Evolutionary conservation across 2,888 invertebrate species (phyloP).

Genomic region (Peribatodes rhomboidaria): DNA sequence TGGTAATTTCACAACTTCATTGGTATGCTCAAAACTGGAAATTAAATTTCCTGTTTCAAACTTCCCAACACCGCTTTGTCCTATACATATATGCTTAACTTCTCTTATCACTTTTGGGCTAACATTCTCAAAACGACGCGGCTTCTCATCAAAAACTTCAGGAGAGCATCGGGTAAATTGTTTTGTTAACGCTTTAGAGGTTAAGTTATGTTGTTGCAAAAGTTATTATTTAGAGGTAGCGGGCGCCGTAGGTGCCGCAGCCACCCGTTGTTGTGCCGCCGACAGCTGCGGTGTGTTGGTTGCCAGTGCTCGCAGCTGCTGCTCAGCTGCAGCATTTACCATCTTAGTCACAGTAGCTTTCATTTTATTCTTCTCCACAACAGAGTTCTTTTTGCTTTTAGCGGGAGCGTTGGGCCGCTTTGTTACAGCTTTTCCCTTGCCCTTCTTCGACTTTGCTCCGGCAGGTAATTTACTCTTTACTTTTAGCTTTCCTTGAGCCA

Average conservation of each 20-base stretch:
- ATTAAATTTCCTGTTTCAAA: slow-evolving; percentile 9
- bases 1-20: not conserved
- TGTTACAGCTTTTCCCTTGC: slow-evolving; percentile 84
- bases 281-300: slow-evolving; percentile 81
- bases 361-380: slow-evolving; percentile 87
- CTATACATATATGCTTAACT: not conserved
- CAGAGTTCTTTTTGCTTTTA: slow-evolving; percentile 86
- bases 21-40: not conserved
- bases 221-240: slow-evolving; percentile 63
- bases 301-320: slow-evolving; percentile 88
- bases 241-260: slow-evolving; percentile 78
- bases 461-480: slow-evolving; percentile 88
- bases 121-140: not conserved
- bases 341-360: slow-evolving; percentile 89
- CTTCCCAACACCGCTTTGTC: not conserved
- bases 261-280: slow-evolving; percentile 78
- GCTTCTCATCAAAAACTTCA: not conserved
- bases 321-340: slow-evolving; percentile 90
- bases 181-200: slow-evolving; percentile 7
- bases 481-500: slow-evolving; percentile 91
- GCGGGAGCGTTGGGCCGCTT: slow-evolving; percentile 89
- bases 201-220: slow-evolving; percentile 10
- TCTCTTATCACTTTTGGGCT: not conserved
- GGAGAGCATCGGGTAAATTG: too few relatives aligned
- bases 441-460: slow-evolving; percentile 83